Conservation (phyloP, 2,888 invertebrate genomes). For the Sinhomidia bicolor region DNA sequence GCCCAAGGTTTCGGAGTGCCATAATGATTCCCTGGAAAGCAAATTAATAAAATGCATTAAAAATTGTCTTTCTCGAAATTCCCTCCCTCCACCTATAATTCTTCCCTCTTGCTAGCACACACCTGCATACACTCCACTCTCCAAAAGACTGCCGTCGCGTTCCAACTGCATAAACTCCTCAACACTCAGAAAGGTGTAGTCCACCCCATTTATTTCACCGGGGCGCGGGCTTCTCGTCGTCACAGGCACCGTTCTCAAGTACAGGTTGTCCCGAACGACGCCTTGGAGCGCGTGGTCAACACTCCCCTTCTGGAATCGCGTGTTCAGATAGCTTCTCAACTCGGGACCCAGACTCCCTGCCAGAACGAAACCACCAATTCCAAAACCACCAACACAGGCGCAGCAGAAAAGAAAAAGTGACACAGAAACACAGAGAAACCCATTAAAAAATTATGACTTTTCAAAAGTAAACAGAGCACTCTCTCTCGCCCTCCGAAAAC, state of each 20-base stretch:
- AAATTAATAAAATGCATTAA: constrained; percentile 20
- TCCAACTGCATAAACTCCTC: constrained; percentile 85
- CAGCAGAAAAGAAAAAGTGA: neutral
- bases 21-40: constrained; percentile 84
- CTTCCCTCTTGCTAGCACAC: constrained; percentile 61
- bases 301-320: constrained; percentile 84
- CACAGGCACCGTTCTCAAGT: constrained; percentile 86
- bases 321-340: constrained; percentile 84
- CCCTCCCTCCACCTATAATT: neutral
- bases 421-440: neutral
- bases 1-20: constrained; percentile 84
- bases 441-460: neutral
- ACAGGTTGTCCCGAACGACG: constrained; percentile 86
- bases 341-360: constrained; percentile 83
- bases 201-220: constrained; percentile 85
- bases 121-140: constrained; percentile 86
- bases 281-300: constrained; percentile 86
- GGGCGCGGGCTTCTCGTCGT: constrained; percentile 84
- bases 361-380: neutral
- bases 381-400: constrained; percentile 3
- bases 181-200: constrained; percentile 85
- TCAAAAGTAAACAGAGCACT: too few relatives aligned
- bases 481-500: too few relatives aligned
- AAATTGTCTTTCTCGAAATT: neutral
- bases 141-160: constrained; percentile 84